phyloP scores from a whole-genome alignment of 2,113 vertebrate genomes.

The Illadopsis cleaveri region DNA sequence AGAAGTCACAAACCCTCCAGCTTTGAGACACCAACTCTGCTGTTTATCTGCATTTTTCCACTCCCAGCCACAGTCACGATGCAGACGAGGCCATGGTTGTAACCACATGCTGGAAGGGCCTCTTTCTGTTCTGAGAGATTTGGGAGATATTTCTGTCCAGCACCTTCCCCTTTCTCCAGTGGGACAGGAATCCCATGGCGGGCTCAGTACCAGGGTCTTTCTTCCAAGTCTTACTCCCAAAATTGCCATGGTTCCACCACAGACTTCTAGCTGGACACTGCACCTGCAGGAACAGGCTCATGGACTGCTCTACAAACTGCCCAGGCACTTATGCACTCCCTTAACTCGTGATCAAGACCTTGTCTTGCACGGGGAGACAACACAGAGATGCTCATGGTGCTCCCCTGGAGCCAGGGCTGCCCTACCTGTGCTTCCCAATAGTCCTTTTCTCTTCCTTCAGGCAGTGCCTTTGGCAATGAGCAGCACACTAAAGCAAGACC shows the following conservation, averaged over 20 bases:
- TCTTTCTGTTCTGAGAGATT: not conserved
- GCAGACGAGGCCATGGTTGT: not conserved
- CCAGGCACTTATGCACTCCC: not conserved
- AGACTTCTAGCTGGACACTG: not conserved
- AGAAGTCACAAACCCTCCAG: not conserved
- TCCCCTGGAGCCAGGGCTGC: not conserved
- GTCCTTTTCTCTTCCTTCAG: not conserved
- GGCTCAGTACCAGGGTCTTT: not conserved
- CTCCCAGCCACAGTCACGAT: rapidly evolving
- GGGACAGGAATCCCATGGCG: not conserved
- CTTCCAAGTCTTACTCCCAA: not conserved
- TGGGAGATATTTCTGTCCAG: not conserved
- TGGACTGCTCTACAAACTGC: not conserved
- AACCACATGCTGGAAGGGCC: rapidly evolving
- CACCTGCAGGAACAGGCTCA: too few species aligned
- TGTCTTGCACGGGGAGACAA: not conserved
- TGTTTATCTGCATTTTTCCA: not conserved
- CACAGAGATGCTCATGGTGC: not conserved
- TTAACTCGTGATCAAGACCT: not conserved
- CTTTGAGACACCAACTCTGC: not conserved
- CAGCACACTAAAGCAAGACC: not conserved
- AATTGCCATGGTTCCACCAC: not conserved
- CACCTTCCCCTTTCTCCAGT: not conserved
- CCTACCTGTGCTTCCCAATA: not conserved
- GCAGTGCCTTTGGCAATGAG: not conserved